Evolutionary conservation across 2,113 vertebrate genomes (phyloP).

Genomic region (Cyanocitta stelleri): DNA sequence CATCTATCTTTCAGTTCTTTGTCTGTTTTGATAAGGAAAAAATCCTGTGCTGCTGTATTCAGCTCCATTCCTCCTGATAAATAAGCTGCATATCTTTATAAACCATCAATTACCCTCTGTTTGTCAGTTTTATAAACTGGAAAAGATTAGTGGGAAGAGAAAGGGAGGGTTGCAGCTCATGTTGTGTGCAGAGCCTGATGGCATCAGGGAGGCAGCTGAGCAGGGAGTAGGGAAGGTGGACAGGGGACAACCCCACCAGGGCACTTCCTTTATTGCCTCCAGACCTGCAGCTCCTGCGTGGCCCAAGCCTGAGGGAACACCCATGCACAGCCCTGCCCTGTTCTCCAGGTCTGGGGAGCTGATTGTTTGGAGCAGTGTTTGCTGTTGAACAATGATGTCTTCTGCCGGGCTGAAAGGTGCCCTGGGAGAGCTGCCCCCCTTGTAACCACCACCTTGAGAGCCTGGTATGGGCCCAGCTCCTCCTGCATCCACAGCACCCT

Average conservation of each 20-base stretch:
- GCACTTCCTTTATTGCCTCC: neutral
- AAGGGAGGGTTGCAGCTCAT: neutral
- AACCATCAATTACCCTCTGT: slow-evolving; percentile 5
- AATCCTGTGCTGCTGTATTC: neutral
- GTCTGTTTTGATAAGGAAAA: slow-evolving; percentile 41
- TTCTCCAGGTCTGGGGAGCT: neutral
- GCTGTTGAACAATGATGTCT: neutral
- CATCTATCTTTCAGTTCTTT: neutral
- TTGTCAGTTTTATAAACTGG: slow-evolving; percentile 46
- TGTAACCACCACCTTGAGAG: neutral
- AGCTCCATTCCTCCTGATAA: neutral
- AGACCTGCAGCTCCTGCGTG: neutral
- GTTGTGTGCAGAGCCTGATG: fast-evolving
- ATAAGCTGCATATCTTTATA: slow-evolving; percentile 26
- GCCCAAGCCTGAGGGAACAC: fast-evolving
- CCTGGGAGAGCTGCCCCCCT: neutral
- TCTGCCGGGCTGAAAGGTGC: neutral
- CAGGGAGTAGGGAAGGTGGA: fast-evolving
- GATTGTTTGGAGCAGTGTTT: no score
- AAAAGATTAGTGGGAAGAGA: neutral
- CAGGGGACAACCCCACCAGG: fast-evolving
- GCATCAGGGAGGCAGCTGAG: fast-evolving
- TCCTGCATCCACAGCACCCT: neutral
- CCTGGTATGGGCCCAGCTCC: fast-evolving
- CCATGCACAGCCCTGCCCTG: fast-evolving